Base-by-base conservation (phyloP, 1,140 invertebrate species). In the Odontomachus brunneus region DNA sequence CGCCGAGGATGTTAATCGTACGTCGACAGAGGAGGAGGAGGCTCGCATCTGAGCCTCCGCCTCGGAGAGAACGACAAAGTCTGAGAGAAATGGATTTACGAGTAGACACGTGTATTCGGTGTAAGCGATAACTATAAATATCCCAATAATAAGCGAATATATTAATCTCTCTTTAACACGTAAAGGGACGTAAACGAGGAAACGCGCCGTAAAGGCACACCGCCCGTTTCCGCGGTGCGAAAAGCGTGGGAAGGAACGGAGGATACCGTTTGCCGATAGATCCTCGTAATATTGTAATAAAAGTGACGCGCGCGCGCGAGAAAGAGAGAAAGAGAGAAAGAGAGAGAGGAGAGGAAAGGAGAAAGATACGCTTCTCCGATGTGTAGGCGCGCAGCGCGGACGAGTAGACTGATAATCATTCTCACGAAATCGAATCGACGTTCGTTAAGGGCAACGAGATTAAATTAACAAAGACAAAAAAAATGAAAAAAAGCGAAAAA, bases 391-490 rank as follows among this genome's bases (percentile, higher is more conserved):
- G 63, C 63, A 48, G 48, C 48, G 24, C 17, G 26, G 48, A 55
- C 29, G 55, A 44, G 33, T 48, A 80, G 75, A 80, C 75, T 80
- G 75, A 80, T 71, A 71, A 48, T 80, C 65, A 80, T 69, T 71
- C 48, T 51, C 66, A 59, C 51, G 65, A 69, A n/a, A 74, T 7
- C 19, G 69, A 82, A 51, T 62, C 49, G 60, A 63, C 33, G 80
- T 82, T 82, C 60, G 72, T 83, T 75, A 65, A 76, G 9, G 33
- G 33, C 72, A 65, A 74, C 59, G 69, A 83, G 57, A 48, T 62
- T 74, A 62, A 60, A 63, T 82, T 74, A 74, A 9, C 53, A 78
- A 38, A 49, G 44, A 17, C n/a, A 24, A 29, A 9, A 19, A 74
- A 19, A 44, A 11, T 44, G 38, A 44, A 44, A 44, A n/a, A 44